Percentiles rank a stretch among this genome's conserved stretches.
phyloP scores from a whole-genome alignment of 2,888 invertebrate species.

The Tetranychus piercei region DNA sequence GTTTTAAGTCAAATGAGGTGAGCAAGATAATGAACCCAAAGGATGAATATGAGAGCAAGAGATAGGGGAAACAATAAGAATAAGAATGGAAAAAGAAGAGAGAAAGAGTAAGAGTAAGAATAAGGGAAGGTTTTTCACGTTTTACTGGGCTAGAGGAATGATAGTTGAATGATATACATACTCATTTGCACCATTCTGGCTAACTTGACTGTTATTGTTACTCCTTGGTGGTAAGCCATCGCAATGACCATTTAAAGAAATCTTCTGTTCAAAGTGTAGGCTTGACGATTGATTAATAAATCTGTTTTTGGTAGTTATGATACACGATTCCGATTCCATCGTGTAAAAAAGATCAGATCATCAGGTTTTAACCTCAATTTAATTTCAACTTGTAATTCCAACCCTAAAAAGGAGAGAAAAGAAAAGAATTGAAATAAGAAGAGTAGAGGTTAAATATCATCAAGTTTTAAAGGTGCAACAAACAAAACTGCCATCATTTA shows the following conservation, averaged over 20 bases:
- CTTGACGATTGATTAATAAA: constrained; percentile 1
- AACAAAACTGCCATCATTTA: not conserved
- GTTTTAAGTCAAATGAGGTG: not conserved
- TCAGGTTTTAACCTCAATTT: not conserved
- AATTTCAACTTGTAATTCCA: not conserved
- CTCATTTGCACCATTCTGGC: not conserved
- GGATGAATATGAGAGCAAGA: not conserved
- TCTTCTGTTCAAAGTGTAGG: not conserved
- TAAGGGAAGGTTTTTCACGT: constrained; percentile 3
- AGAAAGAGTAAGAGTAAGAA: not conserved
- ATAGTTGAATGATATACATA: not conserved
- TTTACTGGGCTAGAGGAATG: not conserved
- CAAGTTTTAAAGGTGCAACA: not conserved
- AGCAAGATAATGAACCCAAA: not conserved
- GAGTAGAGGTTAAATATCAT: not conserved
- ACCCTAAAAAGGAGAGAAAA: not conserved
- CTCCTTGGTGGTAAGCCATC: not conserved
- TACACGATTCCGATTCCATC: not conserved
- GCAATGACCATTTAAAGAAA: not conserved
- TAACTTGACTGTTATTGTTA: not conserved
- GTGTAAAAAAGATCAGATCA: not conserved
- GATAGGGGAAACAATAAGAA: not conserved
- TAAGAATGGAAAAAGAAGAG: not conserved
- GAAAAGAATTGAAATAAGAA: not conserved
- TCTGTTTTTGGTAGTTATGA: not conserved